phyloP scores from a whole-genome alignment of 2,113 vertebrate genomes.

The Elaphurus davidianus region DNA sequence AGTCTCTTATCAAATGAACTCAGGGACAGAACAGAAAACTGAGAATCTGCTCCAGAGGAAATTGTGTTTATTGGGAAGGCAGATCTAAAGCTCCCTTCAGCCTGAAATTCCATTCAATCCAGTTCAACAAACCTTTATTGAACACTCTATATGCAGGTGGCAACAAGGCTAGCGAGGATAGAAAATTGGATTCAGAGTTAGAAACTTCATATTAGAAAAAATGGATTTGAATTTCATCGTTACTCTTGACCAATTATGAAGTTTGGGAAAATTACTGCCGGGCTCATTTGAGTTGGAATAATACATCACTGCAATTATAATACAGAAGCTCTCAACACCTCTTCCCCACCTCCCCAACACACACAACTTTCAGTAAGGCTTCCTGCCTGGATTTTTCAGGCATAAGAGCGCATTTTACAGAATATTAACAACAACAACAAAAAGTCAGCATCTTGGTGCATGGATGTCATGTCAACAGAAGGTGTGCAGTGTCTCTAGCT shows the following conservation, averaged over 20 bases:
- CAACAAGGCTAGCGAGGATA: not conserved
- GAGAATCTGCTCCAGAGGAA: not conserved
- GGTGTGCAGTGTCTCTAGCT: not conserved
- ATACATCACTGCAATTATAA: not conserved
- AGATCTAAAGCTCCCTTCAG: not conserved
- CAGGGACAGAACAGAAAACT: slow-evolving; percentile 26
- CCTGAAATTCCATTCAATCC: not conserved
- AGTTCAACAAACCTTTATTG: not conserved
- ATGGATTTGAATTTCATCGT: not conserved
- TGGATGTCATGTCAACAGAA: not conserved
- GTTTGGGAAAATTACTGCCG: not conserved
- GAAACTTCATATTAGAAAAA: not conserved
- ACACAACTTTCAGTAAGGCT: not conserved
- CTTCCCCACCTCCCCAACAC: not conserved
- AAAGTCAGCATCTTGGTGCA: too few relatives aligned
- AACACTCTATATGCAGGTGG: not conserved
- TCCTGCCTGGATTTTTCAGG: not conserved
- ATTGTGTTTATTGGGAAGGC: slow-evolving; percentile 9
- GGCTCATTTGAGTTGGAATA: not conserved
- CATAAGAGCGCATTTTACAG: not conserved
- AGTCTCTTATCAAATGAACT: slow-evolving; percentile 72
- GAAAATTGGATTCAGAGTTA: not conserved
- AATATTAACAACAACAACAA: not conserved
- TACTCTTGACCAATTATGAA: not conserved
- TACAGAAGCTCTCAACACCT: not conserved